Conservation (phyloP, 2,797 vertebrate genomes). For the Discoglossus pictus region DNA sequence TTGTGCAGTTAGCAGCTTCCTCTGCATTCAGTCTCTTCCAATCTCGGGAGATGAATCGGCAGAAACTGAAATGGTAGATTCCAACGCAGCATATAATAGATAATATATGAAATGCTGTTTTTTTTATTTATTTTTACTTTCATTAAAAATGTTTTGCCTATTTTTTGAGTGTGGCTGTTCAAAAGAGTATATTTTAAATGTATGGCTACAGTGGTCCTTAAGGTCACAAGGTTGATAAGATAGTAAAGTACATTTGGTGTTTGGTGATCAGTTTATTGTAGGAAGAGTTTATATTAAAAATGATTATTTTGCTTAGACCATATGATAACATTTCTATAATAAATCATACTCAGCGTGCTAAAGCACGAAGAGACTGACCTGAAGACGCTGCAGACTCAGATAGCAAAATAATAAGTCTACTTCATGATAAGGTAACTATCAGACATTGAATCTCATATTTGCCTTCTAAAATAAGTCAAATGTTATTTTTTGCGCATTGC, state of each 20-base stretch:
- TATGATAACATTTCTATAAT: slow-evolving; percentile 99
- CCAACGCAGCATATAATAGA: no score
- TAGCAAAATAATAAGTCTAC: slow-evolving; percentile 99
- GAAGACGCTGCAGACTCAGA: slow-evolving; percentile 99
- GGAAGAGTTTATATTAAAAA: slow-evolving; percentile 87
- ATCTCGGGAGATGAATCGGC: no score
- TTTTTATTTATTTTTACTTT: no score
- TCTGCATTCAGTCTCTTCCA: no score
- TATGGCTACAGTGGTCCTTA: no score
- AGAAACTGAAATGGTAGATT: no score
- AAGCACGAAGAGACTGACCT: slow-evolving; percentile 99
- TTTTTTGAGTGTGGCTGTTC: no score
- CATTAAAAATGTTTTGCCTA: no score
- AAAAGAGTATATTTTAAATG: no score
- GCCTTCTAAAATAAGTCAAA: slow-evolving; percentile 81
- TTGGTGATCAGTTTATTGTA: slow-evolving; percentile 75
- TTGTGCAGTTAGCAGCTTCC: no score
- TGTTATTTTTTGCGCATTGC: no score
- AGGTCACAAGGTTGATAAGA: slow-evolving; percentile 21
- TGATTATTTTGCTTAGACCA: slow-evolving; percentile 95
- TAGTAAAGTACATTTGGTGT: slow-evolving; percentile 65
- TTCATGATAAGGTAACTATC: slow-evolving; percentile 99
- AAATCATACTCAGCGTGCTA: slow-evolving; percentile 99
- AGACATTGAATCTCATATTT: slow-evolving; percentile 98
- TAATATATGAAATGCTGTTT: no score